Evolutionary conservation across 2,888 invertebrate species (phyloP).

Genomic region (Drosophila paramelanica): DNA sequence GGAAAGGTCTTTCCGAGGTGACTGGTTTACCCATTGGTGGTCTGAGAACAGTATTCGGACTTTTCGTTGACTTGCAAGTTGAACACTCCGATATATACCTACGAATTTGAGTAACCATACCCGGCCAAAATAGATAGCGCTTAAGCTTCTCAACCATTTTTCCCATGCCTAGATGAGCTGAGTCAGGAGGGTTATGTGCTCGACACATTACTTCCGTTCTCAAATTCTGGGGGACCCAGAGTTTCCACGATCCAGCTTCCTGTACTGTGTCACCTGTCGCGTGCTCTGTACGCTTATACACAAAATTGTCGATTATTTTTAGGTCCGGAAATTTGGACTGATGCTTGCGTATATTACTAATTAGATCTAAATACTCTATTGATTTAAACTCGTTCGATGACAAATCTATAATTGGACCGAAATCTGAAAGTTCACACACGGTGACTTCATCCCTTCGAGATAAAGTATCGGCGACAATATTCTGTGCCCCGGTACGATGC

Average conservation of each 20-base stretch:
- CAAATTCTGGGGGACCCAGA: too few species aligned
- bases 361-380: neutral
- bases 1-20: neutral
- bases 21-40: constrained; percentile 30
- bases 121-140: neutral
- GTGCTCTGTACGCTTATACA: constrained; percentile 24
- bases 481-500: constrained; percentile 55
- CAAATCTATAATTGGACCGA: constrained; percentile 2
- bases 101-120: constrained; percentile 14
- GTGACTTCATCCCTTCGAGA: constrained; percentile 27
- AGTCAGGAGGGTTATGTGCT: neutral
- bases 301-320: constrained; percentile 7
- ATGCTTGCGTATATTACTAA: neutral
- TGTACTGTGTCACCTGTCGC: neutral
- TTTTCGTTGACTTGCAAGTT: constrained; percentile 14
- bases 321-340: constrained; percentile 4
- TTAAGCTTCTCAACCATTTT: too few species aligned
- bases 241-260: too few species aligned
- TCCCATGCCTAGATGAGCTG: too few species aligned
- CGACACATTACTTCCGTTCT: too few species aligned
- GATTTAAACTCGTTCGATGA: constrained; percentile 1
- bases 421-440: neutral
- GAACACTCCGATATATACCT: constrained; percentile 9
- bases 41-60: constrained; percentile 5
- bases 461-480: constrained; percentile 62